Evolutionary conservation across 2,888 invertebrate species (phyloP).

Genomic region (Andricus quercusramuli): DNA sequence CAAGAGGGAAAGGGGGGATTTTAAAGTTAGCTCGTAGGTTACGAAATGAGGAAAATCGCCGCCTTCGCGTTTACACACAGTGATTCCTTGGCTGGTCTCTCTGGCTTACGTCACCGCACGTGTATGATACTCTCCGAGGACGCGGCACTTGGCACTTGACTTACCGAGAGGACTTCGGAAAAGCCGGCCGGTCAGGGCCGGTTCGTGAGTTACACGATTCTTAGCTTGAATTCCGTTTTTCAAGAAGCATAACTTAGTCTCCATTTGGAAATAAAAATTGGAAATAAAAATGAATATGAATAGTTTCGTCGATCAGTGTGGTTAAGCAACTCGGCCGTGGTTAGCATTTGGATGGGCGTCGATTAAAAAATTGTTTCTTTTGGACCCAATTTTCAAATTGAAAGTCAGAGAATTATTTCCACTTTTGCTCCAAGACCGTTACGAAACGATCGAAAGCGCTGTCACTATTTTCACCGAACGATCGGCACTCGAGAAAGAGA

Average conservation of each 20-base stretch:
- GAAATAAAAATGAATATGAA: background rate
- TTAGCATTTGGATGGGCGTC: background rate
- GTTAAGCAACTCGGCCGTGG: background rate
- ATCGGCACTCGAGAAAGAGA: conserved; percentile 56
- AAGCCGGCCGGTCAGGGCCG: conserved; percentile 39
- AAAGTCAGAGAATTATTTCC: conserved; percentile 7
- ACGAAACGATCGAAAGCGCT: conserved; percentile 62
- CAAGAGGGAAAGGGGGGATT: background rate
- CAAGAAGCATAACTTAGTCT: background rate
- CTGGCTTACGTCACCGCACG: conserved; percentile 28
- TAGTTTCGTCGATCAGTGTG: background rate
- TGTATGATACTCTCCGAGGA: conserved; percentile 37
- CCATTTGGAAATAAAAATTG: too few relatives aligned
- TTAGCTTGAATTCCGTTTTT: conserved; percentile 8
- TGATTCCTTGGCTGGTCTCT: conserved; percentile 26
- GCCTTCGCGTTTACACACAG: conserved; percentile 1
- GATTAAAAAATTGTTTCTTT: too few relatives aligned
- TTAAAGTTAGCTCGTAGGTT: conserved; percentile 1
- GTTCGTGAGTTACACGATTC: conserved; percentile 12
- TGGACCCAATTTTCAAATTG: background rate
- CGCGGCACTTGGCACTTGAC: conserved; percentile 39
- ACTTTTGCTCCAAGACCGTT: conserved; percentile 45
- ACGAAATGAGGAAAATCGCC: conserved; percentile 16
- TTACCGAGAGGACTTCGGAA: conserved; percentile 35
- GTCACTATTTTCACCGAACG: conserved; percentile 59